Percentiles rank a stretch among this genome's conserved stretches.
These are phyloP conservation scores for Ornithoptera alexandrae DNA, from an alignment of 2,888 invertebrate genomes.

Conservation along the genomic window DNA sequence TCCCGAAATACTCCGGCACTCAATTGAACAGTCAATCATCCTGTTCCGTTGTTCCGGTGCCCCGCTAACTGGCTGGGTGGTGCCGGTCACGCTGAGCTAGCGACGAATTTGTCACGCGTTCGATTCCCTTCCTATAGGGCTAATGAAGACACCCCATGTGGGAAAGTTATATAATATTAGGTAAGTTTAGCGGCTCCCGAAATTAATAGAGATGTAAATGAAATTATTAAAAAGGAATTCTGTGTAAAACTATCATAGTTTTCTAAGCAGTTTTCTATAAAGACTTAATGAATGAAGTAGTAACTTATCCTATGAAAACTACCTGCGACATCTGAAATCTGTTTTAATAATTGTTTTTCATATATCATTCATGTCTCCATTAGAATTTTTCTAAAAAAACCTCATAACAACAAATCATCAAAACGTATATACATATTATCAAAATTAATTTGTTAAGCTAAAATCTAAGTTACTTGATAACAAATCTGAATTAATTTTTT, in stretches of 20 bases:
- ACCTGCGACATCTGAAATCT: background rate
- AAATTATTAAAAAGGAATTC: background rate
- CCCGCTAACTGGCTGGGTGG: slow-evolving; percentile 58
- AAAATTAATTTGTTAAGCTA: no score
- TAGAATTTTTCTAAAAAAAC: no score
- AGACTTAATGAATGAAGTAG: no score
- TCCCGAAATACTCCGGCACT: slow-evolving; percentile 38
- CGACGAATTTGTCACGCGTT: slow-evolving; percentile 53
- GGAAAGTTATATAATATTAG: slow-evolving; percentile 37
- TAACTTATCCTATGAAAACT: no score
- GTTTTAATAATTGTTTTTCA: no score
- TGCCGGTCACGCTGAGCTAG: slow-evolving; percentile 34
- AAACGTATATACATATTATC: no score
- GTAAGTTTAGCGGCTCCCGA: slow-evolving; percentile 16
- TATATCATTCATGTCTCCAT: no score
- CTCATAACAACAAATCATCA: no score
- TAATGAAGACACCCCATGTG: slow-evolving; percentile 46
- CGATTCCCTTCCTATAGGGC: slow-evolving; percentile 40
- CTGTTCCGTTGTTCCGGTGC: slow-evolving; percentile 60
- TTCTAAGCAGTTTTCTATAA: no score
- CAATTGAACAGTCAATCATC: slow-evolving; percentile 66
- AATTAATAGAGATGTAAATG: background rate
- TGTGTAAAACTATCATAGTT: no score
- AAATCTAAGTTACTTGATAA: background rate
- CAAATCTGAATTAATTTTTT: background rate